Percentiles rank a stretch among this genome's conserved stretches.
phyloP scores from a whole-genome alignment of 2,797 vertebrate genomes.

The Crocidura indochinensis region DNA sequence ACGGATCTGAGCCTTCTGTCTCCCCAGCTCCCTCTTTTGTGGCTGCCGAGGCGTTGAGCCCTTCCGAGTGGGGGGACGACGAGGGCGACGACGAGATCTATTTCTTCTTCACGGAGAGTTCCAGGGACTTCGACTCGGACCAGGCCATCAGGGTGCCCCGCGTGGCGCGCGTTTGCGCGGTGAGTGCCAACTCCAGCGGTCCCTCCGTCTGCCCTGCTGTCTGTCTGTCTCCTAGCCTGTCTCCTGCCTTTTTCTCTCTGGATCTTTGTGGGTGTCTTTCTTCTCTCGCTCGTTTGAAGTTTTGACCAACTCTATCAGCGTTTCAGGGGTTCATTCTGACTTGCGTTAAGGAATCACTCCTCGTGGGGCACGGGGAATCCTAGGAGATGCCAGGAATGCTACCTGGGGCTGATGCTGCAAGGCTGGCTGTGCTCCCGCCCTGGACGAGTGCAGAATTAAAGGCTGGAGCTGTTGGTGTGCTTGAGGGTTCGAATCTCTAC shows the following conservation, averaged over 20 bases:
- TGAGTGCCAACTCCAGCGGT: constrained; percentile 72
- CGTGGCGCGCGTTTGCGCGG: constrained; percentile 95
- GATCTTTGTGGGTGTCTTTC: constrained; percentile 36
- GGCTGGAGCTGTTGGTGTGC: constrained; percentile 1
- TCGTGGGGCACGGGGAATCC: too few relatives aligned
- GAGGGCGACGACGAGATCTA: constrained; percentile 94
- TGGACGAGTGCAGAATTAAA: not conserved
- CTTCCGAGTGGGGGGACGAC: constrained; percentile 89
- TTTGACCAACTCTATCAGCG: too few relatives aligned
- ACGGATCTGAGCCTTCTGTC: not conserved
- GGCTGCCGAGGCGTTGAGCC: constrained; percentile 92
- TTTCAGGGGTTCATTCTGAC: too few relatives aligned
- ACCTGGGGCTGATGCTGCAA: too few relatives aligned
- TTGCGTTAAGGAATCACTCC: not conserved
- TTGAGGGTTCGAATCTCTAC: not conserved
- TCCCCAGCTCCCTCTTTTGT: constrained; percentile 94
- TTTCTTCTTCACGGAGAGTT: constrained; percentile 96
- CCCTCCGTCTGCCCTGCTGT: too few relatives aligned
- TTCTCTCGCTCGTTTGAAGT: not conserved
- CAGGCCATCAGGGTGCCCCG: constrained; percentile 93
- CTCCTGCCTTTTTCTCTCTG: not conserved
- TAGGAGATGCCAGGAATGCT: too few relatives aligned
- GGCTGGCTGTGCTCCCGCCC: too few relatives aligned
- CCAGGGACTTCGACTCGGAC: constrained; percentile 93
- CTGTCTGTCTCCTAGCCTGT: not conserved